Evolutionary conservation across 2,888 invertebrate genomes (phyloP), one percentile per base, ranked within the genome.

Genomic region (Brachypalpus laphriformis): DNA sequence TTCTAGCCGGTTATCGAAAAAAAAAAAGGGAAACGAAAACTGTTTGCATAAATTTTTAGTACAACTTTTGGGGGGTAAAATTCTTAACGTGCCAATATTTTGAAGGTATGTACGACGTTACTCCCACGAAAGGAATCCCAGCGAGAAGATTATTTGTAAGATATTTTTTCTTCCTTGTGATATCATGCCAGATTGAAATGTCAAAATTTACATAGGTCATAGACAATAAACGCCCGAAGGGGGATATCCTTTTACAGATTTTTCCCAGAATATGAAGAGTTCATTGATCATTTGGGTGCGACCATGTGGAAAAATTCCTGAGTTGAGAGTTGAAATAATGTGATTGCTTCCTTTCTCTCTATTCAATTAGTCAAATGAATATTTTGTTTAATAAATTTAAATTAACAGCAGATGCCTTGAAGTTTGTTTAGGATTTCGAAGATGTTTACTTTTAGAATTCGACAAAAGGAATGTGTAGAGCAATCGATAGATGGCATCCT

Each of bases 141-240:
- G 16, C 22, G 18, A 28, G 18, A 0, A 34, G 0, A 40, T 40
- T 16, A 20, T 8, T 42, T 16, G 22, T 34, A 11, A 1, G 22
- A 11, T 31, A 1, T 61, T n/a, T 31, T 34, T 65, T 47, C n/a
- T 28, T 65, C 18, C 11, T 25, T 65, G 6, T n/a, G 20, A 3
- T n/a, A 20, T 16, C 54, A 54, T 16, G 6, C 28, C 54, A 45
- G 65, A 47, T 63, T 56, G 31, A 71, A 71, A 78, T 65, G 49
- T 42, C 65, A 57, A 42, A 78, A 78, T 72, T 78, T 72, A 59
- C 71, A 78, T 65, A 51, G 78, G 56, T 65, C 49, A 31, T 16
- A n/a, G 49, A 49, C 51, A 65, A 37, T 65, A 18, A 56, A 63
- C 37, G 18, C 9, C 11, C 14, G 40, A 16, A 34, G 16, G 63